A percentile compares a stretch with the other conserved stretches of the same genome.
Evolutionary conservation across 1,140 invertebrate species (phyloP).

Genomic region (Scylla paramamosain): DNA sequence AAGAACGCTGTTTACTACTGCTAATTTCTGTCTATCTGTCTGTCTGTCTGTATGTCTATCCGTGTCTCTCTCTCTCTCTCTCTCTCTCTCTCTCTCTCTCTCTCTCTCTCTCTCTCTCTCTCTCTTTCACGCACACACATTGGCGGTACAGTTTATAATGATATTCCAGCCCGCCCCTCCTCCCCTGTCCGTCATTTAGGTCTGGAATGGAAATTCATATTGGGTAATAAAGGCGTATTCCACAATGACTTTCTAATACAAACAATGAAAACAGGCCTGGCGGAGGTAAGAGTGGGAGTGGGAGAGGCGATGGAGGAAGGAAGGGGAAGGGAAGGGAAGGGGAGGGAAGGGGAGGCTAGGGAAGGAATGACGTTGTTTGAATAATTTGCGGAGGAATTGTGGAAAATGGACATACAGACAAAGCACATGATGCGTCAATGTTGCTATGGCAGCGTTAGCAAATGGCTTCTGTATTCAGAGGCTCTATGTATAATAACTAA

Average conservation of each 20-base stretch:
- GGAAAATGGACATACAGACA: too few relatives aligned
- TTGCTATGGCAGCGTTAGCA: too few relatives aligned
- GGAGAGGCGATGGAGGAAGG: too few relatives aligned
- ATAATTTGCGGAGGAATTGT: too few relatives aligned
- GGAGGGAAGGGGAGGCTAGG: not conserved
- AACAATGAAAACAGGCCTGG: not conserved
- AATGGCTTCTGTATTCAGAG: too few relatives aligned
- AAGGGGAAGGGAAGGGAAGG: not conserved
- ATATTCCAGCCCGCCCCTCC: not conserved
- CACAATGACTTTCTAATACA: not conserved
- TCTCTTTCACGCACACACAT: constrained; percentile 17
- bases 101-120: constrained; percentile 31
- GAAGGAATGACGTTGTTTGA: not conserved
- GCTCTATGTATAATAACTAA: too few relatives aligned
- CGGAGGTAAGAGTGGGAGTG: too few relatives aligned
- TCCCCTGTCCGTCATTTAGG: not conserved
- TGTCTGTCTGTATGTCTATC: constrained; percentile 2
- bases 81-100: constrained; percentile 27
- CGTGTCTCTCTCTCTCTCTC: not conserved
- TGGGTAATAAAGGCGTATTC: not conserved
- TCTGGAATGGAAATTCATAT: constrained; percentile 8
- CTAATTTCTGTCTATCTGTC: constrained; percentile 30
- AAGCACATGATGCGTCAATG: too few relatives aligned
- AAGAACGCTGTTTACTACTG: too few relatives aligned
- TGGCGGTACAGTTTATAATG: not conserved